phyloP scores from a whole-genome alignment of 2,888 invertebrate genomes.

The Nezara viridula region DNA sequence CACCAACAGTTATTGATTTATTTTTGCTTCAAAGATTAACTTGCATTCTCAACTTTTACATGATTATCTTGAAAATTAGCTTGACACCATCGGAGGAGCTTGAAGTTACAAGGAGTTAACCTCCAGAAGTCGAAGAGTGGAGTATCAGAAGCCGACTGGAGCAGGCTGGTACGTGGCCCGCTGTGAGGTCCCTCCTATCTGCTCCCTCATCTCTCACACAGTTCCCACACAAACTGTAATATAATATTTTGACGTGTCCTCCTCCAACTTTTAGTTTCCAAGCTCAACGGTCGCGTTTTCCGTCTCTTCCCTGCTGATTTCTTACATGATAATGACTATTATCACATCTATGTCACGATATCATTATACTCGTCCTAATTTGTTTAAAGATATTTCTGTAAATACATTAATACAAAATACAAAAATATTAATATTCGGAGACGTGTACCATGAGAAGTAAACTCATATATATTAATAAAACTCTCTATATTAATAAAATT shows the following conservation, averaged over 20 bases:
- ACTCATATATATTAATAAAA: too few relatives aligned
- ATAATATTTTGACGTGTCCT: constrained; percentile 59
- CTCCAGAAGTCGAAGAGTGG: neutral
- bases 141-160: neutral
- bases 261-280: constrained; percentile 28
- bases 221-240: constrained; percentile 57
- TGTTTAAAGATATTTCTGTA: neutral
- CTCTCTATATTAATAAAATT: too few relatives aligned
- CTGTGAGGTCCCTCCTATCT: constrained; percentile 53
- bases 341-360: neutral
- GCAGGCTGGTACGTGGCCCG: constrained; percentile 39
- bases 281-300: constrained; percentile 27
- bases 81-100: too few relatives aligned
- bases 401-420: too few relatives aligned
- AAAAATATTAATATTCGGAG: too few relatives aligned
- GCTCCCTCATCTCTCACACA: neutral
- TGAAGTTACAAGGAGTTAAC: neutral
- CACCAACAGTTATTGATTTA: too few relatives aligned
- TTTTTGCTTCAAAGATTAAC: too few relatives aligned
- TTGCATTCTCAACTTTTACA: too few relatives aligned
- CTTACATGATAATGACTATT: neutral
- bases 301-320: neutral
- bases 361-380: neutral
- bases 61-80: too few relatives aligned
- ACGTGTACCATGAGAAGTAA: too few relatives aligned